A percentile compares a stretch with the other conserved stretches of the same genome.
Conservation (phyloP, 2,888 invertebrate genomes). For the Caenorhabditis doughertyi region DNA sequence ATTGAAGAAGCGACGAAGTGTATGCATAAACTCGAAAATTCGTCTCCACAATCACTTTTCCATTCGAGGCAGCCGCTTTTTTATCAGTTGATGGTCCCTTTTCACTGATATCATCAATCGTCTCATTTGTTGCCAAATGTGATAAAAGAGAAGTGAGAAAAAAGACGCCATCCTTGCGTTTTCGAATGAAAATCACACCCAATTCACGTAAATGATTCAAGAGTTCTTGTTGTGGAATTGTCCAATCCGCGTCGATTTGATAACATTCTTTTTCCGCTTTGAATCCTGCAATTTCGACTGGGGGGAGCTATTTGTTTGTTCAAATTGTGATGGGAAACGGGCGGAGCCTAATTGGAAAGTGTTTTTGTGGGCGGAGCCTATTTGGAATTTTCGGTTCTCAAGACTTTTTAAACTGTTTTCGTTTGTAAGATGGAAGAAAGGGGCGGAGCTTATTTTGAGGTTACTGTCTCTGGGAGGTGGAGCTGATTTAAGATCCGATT, state of each 20-base stretch:
- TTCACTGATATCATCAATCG: slow-evolving; percentile 51
- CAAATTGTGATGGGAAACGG: too few species aligned
- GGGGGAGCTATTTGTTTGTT: not conserved
- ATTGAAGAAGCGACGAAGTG: slow-evolving; percentile 90
- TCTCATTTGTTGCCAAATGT: slow-evolving; percentile 67
- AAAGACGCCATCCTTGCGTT: slow-evolving; percentile 79
- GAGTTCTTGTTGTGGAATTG: slow-evolving; percentile 86
- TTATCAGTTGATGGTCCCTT: too few species aligned
- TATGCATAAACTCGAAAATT: slow-evolving; percentile 97
- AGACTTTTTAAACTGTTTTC: not conserved
- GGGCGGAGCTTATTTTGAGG: too few species aligned
- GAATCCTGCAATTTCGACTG: slow-evolving; percentile 57
- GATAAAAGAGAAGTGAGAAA: slow-evolving; percentile 78
- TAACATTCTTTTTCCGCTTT: slow-evolving; percentile 66
- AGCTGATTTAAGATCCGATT: too few species aligned
- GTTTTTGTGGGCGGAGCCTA: too few species aligned
- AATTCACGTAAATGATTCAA: slow-evolving; percentile 97
- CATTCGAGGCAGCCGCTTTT: slow-evolving; percentile 84
- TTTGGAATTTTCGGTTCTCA: too few species aligned
- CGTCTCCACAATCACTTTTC: slow-evolving; percentile 96
- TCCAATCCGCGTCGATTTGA: slow-evolving; percentile 72
- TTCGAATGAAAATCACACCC: slow-evolving; percentile 90
- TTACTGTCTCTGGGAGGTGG: too few species aligned
- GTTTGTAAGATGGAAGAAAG: too few species aligned
- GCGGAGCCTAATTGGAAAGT: too few species aligned